Base-by-base conservation (phyloP, 2,888 invertebrate species). In the Mellilla xanthometata region DNA sequence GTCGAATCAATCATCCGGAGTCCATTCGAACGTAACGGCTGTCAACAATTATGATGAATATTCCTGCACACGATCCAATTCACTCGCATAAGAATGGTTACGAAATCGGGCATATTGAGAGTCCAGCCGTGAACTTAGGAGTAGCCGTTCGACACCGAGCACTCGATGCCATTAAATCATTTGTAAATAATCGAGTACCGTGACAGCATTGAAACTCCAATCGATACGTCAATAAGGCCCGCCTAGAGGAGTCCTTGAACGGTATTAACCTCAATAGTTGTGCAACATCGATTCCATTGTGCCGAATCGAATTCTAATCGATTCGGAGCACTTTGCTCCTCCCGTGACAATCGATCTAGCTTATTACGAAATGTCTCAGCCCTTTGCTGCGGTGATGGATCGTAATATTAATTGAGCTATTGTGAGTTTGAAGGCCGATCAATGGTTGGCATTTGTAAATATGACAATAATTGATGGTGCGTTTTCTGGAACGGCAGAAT, bases 191-290 rank as follows among this genome's bases (percentile, higher is more conserved):
- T 75, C 65, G 67, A 72, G 62, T 62, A 62, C 65, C 62, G 65
- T 69, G 68, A 71, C 72, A 66, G 60, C 60, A 60, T 56, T 59
- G 58, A 59, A 58, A 56, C 59, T 68, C n/a, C 59, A 74, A 72
- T 72, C 68, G 66, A 67, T 68, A 67, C 56, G 56, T 68, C 69
- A 74, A 67, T 71, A 59, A 32, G 36, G 12, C 32, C 28, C 41
- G 61, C 61, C 56, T 60, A 60, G 61, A 57, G 56, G 58, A 71
- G 74, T 78, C 86, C 86, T 85, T 87, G 84, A 83, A 79, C 77
- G 71, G 62, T 56, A 79, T 81, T 80, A 81, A 76, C 76, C 75
- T 67, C 56, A 55, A 60, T 64, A 51, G 68, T 82, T 82, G 76
- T 69, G 77, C 74, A 81, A 81, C 58, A 67, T 70, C 71, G 75